These are phyloP conservation scores for Poecilia wingei DNA, from an alignment of 2,797 vertebrate genomes.

Conservation along the genomic window DNA sequence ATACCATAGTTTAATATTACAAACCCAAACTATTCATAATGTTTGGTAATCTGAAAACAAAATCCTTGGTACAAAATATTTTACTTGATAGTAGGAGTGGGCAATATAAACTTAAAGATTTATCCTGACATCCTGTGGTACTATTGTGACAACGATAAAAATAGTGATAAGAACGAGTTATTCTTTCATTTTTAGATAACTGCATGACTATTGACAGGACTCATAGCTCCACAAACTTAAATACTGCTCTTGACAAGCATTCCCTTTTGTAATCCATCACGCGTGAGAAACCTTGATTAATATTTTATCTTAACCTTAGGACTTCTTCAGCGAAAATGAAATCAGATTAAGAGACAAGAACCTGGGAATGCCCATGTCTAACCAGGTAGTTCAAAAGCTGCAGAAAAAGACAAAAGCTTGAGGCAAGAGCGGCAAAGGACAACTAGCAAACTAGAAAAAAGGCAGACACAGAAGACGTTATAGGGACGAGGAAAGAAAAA, in stretches of 20 bases:
- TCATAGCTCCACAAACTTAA: too few species aligned
- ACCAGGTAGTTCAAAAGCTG: not conserved
- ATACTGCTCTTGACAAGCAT: too few species aligned
- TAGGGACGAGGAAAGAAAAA: slow-evolving; percentile 5
- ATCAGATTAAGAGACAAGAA: slow-evolving; percentile 1
- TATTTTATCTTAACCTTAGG: not conserved
- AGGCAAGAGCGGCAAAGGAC: not conserved
- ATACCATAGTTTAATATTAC: slow-evolving; percentile 1
- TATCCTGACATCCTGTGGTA: too few species aligned
- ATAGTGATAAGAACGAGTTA: too few species aligned
- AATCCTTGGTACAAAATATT: not conserved
- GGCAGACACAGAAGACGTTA: not conserved
- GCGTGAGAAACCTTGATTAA: not conserved
- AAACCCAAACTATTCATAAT: not conserved
- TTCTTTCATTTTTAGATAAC: too few species aligned
- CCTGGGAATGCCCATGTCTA: not conserved
- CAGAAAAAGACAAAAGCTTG: not conserved
- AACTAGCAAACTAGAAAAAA: slow-evolving; percentile 1
- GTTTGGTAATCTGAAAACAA: not conserved
- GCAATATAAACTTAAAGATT: not conserved
- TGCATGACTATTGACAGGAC: too few species aligned
- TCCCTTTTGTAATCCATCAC: not conserved
- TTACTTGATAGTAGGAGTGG: not conserved
- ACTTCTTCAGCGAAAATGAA: not conserved
- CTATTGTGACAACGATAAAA: too few species aligned